Percentiles rank a stretch among this genome's conserved stretches.
Conservation (phyloP, 2,113 vertebrate species). For the Cebus imitator region DNA sequence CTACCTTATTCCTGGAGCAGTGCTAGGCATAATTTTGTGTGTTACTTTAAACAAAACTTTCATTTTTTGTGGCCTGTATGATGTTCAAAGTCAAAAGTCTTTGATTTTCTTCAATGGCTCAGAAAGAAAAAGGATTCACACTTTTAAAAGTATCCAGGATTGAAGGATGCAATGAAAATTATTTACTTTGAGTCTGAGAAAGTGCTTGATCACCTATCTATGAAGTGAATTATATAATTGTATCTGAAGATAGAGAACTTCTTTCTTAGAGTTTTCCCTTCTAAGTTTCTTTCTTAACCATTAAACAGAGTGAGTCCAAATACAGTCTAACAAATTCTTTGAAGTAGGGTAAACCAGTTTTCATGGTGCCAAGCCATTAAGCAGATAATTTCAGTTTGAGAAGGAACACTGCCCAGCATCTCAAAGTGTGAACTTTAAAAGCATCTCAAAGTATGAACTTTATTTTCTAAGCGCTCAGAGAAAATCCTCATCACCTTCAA, state of each 20-base stretch:
- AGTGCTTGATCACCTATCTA: not conserved
- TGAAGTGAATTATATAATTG: not conserved
- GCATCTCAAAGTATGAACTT: not conserved
- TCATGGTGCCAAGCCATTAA: not conserved
- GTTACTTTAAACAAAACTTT: constrained; percentile 34
- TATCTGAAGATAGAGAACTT: not conserved
- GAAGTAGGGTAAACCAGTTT: not conserved
- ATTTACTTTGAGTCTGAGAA: constrained; percentile 1
- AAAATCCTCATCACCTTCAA: not conserved
- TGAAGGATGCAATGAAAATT: not conserved
- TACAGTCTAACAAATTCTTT: not conserved
- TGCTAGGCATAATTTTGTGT: constrained; percentile 28
- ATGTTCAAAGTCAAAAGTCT: constrained; percentile 52
- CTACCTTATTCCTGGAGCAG: not conserved
- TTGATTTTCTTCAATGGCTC: constrained; percentile 39
- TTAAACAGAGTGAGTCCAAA: not conserved
- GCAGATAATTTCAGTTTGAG: not conserved
- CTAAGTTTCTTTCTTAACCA: not conserved
- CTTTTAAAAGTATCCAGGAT: not conserved
- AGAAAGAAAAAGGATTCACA: not conserved
- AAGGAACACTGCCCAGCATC: not conserved
- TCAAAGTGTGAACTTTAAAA: not conserved
- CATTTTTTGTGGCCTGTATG: constrained; percentile 42
- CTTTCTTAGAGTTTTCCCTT: not conserved
- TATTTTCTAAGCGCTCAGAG: not conserved